phyloP scores from a whole-genome alignment of 2,113 vertebrate genomes.

The Ploceus nigricollis region DNA sequence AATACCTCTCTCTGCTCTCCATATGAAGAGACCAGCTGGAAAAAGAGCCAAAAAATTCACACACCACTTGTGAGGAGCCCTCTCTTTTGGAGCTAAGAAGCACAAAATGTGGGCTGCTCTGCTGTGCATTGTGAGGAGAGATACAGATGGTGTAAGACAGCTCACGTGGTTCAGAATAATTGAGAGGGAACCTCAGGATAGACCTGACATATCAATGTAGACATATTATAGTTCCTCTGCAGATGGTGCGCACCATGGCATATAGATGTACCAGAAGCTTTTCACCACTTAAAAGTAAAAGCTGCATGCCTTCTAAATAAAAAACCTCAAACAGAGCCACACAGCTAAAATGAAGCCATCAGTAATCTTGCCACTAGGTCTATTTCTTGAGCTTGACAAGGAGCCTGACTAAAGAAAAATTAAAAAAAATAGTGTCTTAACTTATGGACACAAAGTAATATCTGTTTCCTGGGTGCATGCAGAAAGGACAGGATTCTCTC shows the following conservation, averaged over 20 bases:
- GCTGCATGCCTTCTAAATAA: neutral
- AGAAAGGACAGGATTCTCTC: neutral
- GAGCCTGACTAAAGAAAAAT: neutral
- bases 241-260: neutral
- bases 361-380: neutral
- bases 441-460: neutral
- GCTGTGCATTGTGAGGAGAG: neutral
- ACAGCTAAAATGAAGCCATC: neutral
- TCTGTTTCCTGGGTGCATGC: neutral
- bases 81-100: neutral
- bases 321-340: neutral
- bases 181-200: slow-evolving; percentile 33
- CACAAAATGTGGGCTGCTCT: neutral
- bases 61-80: neutral
- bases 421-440: neutral
- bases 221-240: neutral
- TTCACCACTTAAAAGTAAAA: neutral
- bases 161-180: slow-evolving; percentile 34
- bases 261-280: neutral
- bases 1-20: neutral
- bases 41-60: neutral
- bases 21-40: neutral
- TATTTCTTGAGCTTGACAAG: neutral
- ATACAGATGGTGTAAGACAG: slow-evolving; percentile 41
- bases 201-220: slow-evolving; percentile 29